A percentile compares a stretch with the other conserved stretches of the same genome.
phyloP scores from a whole-genome alignment of 2,888 invertebrate genomes.

The Cephus spinipes region DNA sequence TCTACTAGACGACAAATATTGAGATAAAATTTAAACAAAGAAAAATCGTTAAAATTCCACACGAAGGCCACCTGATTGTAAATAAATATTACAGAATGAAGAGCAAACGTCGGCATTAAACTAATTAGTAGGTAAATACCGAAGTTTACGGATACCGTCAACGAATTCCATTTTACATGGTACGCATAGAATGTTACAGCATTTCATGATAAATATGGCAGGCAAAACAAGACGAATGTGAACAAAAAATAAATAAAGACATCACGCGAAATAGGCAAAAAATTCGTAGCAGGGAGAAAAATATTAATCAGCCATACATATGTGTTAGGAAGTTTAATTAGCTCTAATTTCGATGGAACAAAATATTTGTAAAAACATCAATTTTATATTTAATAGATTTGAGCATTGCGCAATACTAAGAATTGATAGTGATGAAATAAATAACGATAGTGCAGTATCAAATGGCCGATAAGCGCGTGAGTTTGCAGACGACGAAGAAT shows the following conservation, averaged over 20 bases:
- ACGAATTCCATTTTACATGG: not conserved
- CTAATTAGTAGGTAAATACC: not conserved
- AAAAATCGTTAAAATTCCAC: no score
- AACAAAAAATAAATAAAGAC: not conserved
- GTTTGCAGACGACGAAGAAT: not conserved
- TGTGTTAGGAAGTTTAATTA: no score
- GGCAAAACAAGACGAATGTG: not conserved
- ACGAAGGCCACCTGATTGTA: not conserved
- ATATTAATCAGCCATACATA: not conserved
- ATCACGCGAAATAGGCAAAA: not conserved
- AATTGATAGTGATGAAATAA: not conserved
- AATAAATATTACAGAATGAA: not conserved
- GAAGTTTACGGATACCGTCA: not conserved
- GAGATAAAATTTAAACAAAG: no score
- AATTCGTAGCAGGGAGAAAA: not conserved
- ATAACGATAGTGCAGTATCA: not conserved
- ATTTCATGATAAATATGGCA: not conserved
- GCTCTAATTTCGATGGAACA: no score
- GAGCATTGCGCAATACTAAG: not conserved
- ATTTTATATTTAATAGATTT: not conserved
- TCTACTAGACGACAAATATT: no score
- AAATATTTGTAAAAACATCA: no score
- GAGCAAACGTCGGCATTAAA: not conserved
- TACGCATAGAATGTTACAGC: not conserved
- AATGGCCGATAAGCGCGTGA: not conserved